Conservation (phyloP, 2,113 vertebrate genomes). For the Myrmecophaga tridactyla region DNA sequence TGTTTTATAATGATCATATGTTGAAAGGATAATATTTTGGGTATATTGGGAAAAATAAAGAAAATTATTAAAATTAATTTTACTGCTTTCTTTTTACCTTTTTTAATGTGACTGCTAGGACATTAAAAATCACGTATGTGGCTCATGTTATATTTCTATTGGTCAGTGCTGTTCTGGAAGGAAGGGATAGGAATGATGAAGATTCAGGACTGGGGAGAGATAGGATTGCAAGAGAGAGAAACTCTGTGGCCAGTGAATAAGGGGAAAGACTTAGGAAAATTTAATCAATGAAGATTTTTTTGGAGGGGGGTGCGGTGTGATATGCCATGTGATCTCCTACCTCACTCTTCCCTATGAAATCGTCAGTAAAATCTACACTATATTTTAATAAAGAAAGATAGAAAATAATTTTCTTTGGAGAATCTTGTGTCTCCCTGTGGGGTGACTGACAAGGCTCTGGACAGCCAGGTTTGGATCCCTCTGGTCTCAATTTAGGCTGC, state of each 20-base stretch:
- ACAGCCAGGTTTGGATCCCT: neutral
- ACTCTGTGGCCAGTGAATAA: neutral
- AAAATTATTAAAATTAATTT: constrained; percentile 12
- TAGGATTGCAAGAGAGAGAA: neutral
- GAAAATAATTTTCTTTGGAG: constrained; percentile 36
- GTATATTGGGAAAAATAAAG: constrained; percentile 1
- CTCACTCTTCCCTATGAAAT: neutral
- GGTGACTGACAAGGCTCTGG: neutral
- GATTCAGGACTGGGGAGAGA: neutral
- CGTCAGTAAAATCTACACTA: neutral
- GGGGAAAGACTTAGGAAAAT: neutral
- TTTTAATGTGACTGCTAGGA: neutral
- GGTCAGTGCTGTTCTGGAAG: neutral
- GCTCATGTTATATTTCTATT: neutral
- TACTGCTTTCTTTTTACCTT: neutral
- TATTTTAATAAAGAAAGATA: neutral
- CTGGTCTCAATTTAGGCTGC: neutral
- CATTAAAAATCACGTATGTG: neutral
- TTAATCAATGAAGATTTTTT: neutral
- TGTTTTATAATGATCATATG: neutral
- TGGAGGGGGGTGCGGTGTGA: neutral
- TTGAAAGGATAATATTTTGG: neutral
- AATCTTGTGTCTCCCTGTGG: neutral
- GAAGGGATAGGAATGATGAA: neutral
- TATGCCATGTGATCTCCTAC: neutral